A percentile compares a stretch with the other conserved stretches of the same genome.
These are phyloP conservation scores for Gobius niger DNA, from an alignment of 2,113 vertebrate species.

Conservation along the genomic window DNA sequence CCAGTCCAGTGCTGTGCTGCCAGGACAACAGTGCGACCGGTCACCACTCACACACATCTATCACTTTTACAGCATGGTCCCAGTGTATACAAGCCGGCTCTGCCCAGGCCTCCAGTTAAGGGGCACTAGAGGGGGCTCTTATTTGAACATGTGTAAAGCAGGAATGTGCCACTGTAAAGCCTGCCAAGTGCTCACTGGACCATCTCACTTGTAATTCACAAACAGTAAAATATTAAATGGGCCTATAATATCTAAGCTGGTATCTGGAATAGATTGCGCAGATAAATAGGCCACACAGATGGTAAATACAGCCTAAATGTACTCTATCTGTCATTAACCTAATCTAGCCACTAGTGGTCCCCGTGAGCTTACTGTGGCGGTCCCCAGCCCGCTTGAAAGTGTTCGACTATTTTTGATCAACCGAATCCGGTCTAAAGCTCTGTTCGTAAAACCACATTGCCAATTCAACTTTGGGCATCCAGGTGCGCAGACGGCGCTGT, in stretches of 20 bases:
- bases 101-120: conserved; percentile 2
- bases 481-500: too few relatives aligned
- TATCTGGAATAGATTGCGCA: not conserved
- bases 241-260: not conserved
- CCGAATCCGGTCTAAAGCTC: too few relatives aligned
- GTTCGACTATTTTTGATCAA: not conserved
- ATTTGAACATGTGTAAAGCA: conserved; percentile 23
- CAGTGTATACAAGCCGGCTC: conserved; percentile 2
- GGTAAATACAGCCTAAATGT: too few relatives aligned
- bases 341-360: not conserved
- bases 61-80: conserved; percentile 24
- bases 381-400: not conserved
- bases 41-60: conserved; percentile 55
- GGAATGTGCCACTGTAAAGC: conserved; percentile 11
- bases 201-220: not conserved
- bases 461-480: too few relatives aligned
- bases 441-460: not conserved
- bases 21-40: conserved; percentile 70
- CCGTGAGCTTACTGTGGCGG: not conserved
- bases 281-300: too few relatives aligned
- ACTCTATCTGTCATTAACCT: not conserved
- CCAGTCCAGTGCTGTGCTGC: conserved; percentile 73
- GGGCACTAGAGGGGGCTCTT: conserved; percentile 14
- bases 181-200: conserved; percentile 11
- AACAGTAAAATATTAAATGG: conserved; percentile 2